Percentiles rank a stretch among this genome's conserved stretches.
These are phyloP conservation scores for Urocitellus parryii DNA, from an alignment of 2,113 vertebrate species.

Conservation along the genomic window DNA sequence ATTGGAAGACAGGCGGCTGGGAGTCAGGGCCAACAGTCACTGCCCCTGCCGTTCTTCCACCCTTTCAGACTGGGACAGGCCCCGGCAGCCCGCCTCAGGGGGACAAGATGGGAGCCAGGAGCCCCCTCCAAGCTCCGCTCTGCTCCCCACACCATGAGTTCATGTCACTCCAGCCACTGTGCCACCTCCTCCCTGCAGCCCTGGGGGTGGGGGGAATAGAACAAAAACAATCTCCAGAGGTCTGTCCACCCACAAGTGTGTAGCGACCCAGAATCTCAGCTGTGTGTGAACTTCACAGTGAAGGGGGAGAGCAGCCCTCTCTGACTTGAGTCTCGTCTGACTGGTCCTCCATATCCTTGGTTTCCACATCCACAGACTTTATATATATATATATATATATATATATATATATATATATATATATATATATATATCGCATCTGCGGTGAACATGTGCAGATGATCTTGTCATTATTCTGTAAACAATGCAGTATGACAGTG, in stretches of 20 bases:
- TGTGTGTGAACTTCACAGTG: neutral
- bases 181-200: neutral
- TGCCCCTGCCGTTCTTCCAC: neutral
- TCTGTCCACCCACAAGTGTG: neutral
- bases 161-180: neutral
- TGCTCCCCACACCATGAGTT: accelerated
- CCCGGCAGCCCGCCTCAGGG: too few species aligned
- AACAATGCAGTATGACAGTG: neutral
- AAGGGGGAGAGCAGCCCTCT: neutral
- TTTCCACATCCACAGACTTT: neutral
- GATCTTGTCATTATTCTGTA: neutral
- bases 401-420: too few species aligned
- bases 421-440: neutral
- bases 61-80: neutral
- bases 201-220: neutral
- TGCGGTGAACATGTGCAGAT: neutral
- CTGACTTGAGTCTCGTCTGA: neutral
- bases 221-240: neutral
- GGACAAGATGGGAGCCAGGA: neutral
- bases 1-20: neutral
- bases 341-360: neutral
- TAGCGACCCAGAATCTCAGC: neutral
- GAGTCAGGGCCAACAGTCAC: neutral
- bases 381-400: too few species aligned
- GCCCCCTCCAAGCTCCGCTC: neutral